These are phyloP conservation scores for Melanotaenia duboulayi DNA, from an alignment of 2,113 vertebrate genomes.

Conservation along the genomic window DNA sequence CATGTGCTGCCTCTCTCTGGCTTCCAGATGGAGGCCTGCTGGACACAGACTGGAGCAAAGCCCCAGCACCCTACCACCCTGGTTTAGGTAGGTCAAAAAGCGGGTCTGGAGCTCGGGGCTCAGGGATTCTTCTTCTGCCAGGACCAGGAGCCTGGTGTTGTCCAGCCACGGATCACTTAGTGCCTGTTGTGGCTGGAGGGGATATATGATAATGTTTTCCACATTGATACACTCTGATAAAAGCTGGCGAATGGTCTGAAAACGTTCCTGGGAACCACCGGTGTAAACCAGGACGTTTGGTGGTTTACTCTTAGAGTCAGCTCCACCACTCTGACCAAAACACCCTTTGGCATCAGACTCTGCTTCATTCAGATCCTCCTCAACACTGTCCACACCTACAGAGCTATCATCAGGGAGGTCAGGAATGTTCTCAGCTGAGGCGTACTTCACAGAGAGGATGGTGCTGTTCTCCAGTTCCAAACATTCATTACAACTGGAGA, in stretches of 20 bases:
- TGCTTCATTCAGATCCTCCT: conserved; percentile 48
- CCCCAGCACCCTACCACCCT: conserved; percentile 89
- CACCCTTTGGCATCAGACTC: neutral
- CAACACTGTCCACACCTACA: conserved; percentile 1
- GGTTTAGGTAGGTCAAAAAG: conserved; percentile 86
- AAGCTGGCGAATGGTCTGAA: conserved; percentile 73
- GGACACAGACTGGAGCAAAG: conserved; percentile 84
- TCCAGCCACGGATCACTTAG: conserved; percentile 90
- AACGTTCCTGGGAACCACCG: conserved; percentile 73
- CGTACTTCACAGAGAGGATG: conserved; percentile 90
- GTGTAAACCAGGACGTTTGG: conserved; percentile 92
- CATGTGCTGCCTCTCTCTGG: conserved; percentile 35
- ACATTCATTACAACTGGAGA: conserved; percentile 93
- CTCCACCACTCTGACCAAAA: conserved; percentile 18
- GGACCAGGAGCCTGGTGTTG: conserved; percentile 86
- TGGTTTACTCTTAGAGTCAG: conserved; percentile 75
- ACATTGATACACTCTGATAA: conserved; percentile 85
- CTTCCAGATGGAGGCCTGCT: conserved; percentile 78
- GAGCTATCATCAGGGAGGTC: conserved; percentile 85
- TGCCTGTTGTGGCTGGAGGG: conserved; percentile 82
- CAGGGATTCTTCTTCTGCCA: conserved; percentile 82
- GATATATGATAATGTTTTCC: conserved; percentile 87
- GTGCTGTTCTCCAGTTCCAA: conserved; percentile 93
- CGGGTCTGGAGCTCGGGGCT: conserved; percentile 72
- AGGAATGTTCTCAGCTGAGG: conserved; percentile 90